Evolutionary conservation across 2,888 invertebrate genomes (phyloP), one percentile per base, ranked within the genome.

Genomic region (Monopis laevigella): DNA sequence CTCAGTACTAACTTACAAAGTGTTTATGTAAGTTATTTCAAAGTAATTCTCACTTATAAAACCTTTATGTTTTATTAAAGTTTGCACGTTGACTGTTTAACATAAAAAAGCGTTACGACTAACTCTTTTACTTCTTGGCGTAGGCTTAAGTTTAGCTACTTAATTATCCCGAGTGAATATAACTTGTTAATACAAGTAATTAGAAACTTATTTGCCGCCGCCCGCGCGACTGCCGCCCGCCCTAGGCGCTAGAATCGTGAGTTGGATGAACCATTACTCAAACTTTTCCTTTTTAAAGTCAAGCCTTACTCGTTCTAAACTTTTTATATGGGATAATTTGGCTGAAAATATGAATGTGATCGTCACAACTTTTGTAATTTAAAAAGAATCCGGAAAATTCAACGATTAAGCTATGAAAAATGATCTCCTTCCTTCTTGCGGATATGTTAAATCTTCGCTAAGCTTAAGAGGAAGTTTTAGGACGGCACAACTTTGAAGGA

Each of bases 131-230:
- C 17, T 16, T 32, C 32, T 17, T 32, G 7, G 17, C 17, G 14
- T 32, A 17, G 32, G 32, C 32, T 65, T 59, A 70, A 68, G 62
- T 74, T 71, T 58, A n/a, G 52, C 59, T 67, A 70, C 72, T 77
- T 77, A 75, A 80, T 77, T 75, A 77, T 68, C 71, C 56, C 56
- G 66, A 74, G 68, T 62, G 71, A 77, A 74, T 75, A 75, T 70
- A 77, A 77, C 72, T 75, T 74, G 73, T 73, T 77, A 80, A 78
- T 78, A 75, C 74, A 78, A 78, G 77, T 75, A 80, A 80, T 78
- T 78, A 80, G 74, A 78, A 80, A 77, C 73, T 80, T 80, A 77
- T 77, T 80, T 77, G 75, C 75, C 69, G 75, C 72, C 72, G 65
- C 72, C 70, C 72, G 75, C 71, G 73, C 67, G 77, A 69, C n/a